Base-by-base conservation (phyloP, 2,113 vertebrate species). In the Hyaena hyaena region DNA sequence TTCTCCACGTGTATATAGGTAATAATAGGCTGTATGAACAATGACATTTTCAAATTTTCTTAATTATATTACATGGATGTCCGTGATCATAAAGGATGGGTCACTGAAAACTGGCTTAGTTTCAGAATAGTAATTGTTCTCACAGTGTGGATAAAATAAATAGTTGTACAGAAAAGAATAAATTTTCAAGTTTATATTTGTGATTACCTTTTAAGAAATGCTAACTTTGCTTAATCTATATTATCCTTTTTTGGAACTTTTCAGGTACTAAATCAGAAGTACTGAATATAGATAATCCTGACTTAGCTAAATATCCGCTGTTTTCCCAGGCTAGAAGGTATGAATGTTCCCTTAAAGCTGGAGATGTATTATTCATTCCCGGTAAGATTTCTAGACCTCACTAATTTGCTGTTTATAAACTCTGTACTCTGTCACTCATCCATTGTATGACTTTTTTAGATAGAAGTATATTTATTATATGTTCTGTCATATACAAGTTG, bases 311-410 rank as follows among this genome's bases (percentile, higher is more conserved):
- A 93, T 99, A 99, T 71, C 99, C 99, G 4, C 99, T 99, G n/a
- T 99, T 99, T 98, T 98, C 99, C 79, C 99, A 98, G 98, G 99
- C 99, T 19, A 98, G 97, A 96, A 98, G 99, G 81, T 99, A 99
- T 73, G 99, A 99, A 50, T 99, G 99, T 94, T 95, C 98, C 87
- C 98, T 99, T 95, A 98, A 99, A 97, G 99, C 99, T 84, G 99
- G 99, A 95, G 99, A 99, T 98, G 98, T 99, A n/a, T 99, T 99
- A 35, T 99, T 99, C 95, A 99, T 99, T 98, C 99, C 99, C 26
- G 99, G 99, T 99, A 98, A 98, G 98, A 90, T 53, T 79, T 93
- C 66, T 94, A 68, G 71, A 93, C 26, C 28, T 96, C 33, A 90
- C 0, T 63, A 65, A 73, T 77, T 61, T 95, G 17, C 21, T 94